These are phyloP conservation scores for Litoditis marina DNA, from an alignment of 2,888 invertebrate species.

Conservation along the genomic window DNA sequence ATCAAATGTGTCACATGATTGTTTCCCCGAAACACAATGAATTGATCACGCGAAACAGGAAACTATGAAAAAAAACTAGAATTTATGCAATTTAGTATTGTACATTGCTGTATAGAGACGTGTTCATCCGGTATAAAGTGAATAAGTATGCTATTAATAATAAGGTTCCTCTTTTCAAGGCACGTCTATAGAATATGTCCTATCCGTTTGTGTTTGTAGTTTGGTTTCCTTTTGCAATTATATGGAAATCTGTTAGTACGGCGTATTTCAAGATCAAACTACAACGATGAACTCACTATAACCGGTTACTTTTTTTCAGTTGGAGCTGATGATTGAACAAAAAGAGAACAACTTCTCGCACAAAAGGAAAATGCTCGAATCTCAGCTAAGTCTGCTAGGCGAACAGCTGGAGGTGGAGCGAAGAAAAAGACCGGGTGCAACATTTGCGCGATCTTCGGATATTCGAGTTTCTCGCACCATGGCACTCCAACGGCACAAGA, in stretches of 20 bases:
- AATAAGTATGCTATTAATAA: too few relatives aligned
- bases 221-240: background rate
- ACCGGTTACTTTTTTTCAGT: conserved; percentile 33
- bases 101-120: too few relatives aligned
- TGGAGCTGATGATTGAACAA: conserved; percentile 46
- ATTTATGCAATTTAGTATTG: too few relatives aligned
- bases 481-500: conserved; percentile 4
- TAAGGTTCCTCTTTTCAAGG: too few relatives aligned
- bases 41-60: too few relatives aligned
- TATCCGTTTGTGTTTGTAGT: background rate
- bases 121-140: too few relatives aligned
- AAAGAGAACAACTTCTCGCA: conserved; percentile 43
- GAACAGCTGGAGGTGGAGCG: conserved; percentile 51
- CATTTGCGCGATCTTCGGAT: conserved; percentile 15
- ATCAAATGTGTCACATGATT: conserved; percentile 1
- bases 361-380: conserved; percentile 43
- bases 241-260: too few relatives aligned
- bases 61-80: too few relatives aligned
- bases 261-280: too few relatives aligned
- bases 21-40: too few relatives aligned
- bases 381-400: conserved; percentile 43
- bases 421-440: conserved; percentile 25
- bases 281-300: background rate
- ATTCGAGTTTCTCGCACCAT: conserved; percentile 13
- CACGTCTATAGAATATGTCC: too few relatives aligned